Conservation (phyloP, 2,888 invertebrate species). For the Abrostola tripartita region DNA sequence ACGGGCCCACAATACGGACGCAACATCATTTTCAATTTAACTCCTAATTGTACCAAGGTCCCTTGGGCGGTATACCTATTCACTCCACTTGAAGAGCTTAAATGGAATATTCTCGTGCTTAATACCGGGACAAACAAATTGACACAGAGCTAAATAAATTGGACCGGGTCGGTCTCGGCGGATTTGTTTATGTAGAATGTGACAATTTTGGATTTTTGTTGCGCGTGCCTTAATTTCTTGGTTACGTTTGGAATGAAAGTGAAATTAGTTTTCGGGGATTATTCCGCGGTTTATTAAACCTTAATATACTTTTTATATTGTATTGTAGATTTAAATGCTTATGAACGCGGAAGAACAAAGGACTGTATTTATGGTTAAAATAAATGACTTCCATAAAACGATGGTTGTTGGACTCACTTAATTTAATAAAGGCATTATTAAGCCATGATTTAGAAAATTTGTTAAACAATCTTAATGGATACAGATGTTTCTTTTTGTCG, state of each 20-base stretch:
- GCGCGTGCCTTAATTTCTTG: constrained; percentile 30
- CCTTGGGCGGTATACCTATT: constrained; percentile 61
- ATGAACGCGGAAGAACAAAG: constrained; percentile 4
- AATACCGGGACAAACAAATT: constrained; percentile 64
- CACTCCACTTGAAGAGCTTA: constrained; percentile 59
- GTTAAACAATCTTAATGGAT: too few species aligned
- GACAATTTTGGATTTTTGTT: constrained; percentile 44
- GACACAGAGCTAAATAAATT: constrained; percentile 59
- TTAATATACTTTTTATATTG: constrained; percentile 34
- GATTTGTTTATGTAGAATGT: constrained; percentile 49
- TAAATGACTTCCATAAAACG: constrained; percentile 1
- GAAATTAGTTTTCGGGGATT: constrained; percentile 43
- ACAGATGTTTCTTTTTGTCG: too few species aligned
- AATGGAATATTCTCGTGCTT: constrained; percentile 57
- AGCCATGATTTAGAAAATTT: too few species aligned
- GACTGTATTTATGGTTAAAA: constrained; percentile 4
- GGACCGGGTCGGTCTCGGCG: constrained; percentile 49
- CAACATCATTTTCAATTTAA: constrained; percentile 78
- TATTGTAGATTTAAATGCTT: background rate
- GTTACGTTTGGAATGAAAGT: constrained; percentile 27
- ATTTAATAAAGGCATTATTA: background rate
- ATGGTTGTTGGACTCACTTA: background rate
- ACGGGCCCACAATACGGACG: constrained; percentile 51
- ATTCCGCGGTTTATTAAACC: constrained; percentile 37
- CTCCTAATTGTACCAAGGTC: constrained; percentile 70